Conservation (phyloP, 2,113 vertebrate genomes). For the Heterochromis multidens region DNA sequence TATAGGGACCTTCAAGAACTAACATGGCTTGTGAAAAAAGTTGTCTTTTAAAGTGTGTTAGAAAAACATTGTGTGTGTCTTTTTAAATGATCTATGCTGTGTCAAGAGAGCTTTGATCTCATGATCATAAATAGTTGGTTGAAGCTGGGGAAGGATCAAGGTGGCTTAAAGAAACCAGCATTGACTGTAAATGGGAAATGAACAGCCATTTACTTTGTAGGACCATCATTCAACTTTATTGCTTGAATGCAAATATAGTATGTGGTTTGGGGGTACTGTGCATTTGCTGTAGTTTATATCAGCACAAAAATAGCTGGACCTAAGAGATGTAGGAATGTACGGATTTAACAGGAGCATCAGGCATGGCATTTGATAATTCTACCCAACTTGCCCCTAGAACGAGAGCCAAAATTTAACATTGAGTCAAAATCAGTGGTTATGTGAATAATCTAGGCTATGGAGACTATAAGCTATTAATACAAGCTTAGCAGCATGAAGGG, state of each 20-base stretch:
- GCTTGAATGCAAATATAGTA: background rate
- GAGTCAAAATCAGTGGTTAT: background rate
- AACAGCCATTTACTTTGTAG: background rate
- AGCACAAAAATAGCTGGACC: background rate
- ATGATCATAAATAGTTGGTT: background rate
- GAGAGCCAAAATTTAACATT: background rate
- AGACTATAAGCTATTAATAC: background rate
- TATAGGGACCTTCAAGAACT: background rate
- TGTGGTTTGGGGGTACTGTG: background rate
- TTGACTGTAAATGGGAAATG: background rate
- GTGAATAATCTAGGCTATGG: background rate
- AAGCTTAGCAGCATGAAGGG: background rate
- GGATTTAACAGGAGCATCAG: background rate
- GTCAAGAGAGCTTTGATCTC: background rate
- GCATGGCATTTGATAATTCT: background rate
- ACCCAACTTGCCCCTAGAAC: fast-evolving
- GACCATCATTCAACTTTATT: background rate
- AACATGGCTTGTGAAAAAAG: background rate
- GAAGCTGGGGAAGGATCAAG: background rate
- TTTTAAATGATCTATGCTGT: background rate
- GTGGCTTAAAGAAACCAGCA: background rate
- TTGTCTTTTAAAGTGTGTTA: background rate
- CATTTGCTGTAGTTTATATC: background rate
- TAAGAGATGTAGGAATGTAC: background rate
- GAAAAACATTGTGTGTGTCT: background rate